These are phyloP conservation scores for Thalassaphorura encarpata DNA, from an alignment of 1,140 invertebrate species.

Conservation along the genomic window DNA sequence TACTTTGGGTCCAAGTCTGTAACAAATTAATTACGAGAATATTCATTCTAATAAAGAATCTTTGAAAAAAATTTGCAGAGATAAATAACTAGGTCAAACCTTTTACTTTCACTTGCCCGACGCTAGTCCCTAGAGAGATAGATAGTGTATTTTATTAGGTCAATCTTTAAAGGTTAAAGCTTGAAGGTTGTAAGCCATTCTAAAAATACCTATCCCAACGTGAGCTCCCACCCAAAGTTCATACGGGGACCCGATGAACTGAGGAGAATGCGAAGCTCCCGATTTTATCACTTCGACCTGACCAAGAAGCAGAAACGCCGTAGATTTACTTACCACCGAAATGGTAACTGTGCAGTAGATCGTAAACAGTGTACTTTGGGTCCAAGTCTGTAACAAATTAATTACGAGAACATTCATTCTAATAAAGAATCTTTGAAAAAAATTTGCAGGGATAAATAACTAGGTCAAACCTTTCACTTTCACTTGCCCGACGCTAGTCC, in stretches of 20 bases:
- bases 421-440: background rate
- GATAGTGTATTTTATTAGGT: background rate
- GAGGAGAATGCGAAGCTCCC: slow-evolving; percentile 42
- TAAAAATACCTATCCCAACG: background rate
- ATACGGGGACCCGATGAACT: slow-evolving; percentile 78
- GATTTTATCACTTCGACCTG: background rate
- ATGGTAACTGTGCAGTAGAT: slow-evolving; percentile 66
- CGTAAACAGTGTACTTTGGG: slow-evolving; percentile 56
- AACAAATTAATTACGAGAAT: slow-evolving; percentile 50
- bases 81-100: slow-evolving; percentile 34
- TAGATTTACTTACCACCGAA: slow-evolving; percentile 54
- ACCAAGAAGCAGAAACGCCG: background rate
- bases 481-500: slow-evolving; percentile 74
- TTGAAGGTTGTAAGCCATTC: no score
- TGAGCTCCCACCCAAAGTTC: slow-evolving; percentile 69
- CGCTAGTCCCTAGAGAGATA: slow-evolving; percentile 64
- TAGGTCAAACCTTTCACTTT: slow-evolving; percentile 51
- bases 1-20: slow-evolving; percentile 52
- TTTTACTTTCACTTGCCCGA: slow-evolving; percentile 65
- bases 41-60: background rate
- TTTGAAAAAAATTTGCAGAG: background rate
- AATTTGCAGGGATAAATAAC: background rate
- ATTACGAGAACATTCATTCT: slow-evolving; percentile 40
- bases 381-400: no score
- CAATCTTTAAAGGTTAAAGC: background rate